Conservation (phyloP, 2,888 invertebrate genomes). For the Drosophila diplacantha region DNA sequence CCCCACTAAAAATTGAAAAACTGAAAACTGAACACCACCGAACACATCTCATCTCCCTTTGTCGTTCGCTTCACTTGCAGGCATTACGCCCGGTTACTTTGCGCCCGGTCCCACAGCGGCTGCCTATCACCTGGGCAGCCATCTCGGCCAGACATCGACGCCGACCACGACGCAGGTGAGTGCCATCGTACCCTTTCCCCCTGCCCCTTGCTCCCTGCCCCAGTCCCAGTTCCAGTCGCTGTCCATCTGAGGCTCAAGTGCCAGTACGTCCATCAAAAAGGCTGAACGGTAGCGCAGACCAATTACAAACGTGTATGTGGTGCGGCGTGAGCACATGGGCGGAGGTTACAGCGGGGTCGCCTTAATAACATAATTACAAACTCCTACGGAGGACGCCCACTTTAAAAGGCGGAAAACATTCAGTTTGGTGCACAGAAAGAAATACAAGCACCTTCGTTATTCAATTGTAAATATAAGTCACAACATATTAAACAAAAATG, state of each 20-base stretch:
- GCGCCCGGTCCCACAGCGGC: conserved; percentile 78
- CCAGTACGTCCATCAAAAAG: conserved; percentile 50
- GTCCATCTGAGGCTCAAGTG: conserved; percentile 46
- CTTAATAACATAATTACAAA: conserved; percentile 74
- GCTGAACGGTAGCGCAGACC: conserved; percentile 63
- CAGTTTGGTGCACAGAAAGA: conserved; percentile 11
- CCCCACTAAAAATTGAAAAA: conserved; percentile 7
- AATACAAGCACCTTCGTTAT: background rate
- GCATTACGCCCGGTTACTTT: conserved; percentile 78
- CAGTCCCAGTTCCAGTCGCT: background rate
- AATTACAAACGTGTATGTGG: conserved; percentile 53
- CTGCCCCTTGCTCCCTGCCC: background rate
- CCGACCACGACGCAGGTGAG: conserved; percentile 77
- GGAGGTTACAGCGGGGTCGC: conserved; percentile 42
- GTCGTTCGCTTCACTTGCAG: conserved; percentile 66
- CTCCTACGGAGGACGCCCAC: conserved; percentile 66
- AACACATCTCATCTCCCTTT: conserved; percentile 23
- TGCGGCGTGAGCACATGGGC: conserved; percentile 5
- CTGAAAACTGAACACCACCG: conserved; percentile 2
- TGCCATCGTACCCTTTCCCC: conserved; percentile 22
- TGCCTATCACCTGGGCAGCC: conserved; percentile 78
- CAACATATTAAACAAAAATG: background rate
- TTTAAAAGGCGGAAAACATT: conserved; percentile 70
- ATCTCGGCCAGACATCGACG: conserved; percentile 77
- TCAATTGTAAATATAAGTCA: background rate